These are phyloP conservation scores for Tetramorium bicarinatum DNA, from an alignment of 2,888 invertebrate genomes.

Conservation along the genomic window DNA sequence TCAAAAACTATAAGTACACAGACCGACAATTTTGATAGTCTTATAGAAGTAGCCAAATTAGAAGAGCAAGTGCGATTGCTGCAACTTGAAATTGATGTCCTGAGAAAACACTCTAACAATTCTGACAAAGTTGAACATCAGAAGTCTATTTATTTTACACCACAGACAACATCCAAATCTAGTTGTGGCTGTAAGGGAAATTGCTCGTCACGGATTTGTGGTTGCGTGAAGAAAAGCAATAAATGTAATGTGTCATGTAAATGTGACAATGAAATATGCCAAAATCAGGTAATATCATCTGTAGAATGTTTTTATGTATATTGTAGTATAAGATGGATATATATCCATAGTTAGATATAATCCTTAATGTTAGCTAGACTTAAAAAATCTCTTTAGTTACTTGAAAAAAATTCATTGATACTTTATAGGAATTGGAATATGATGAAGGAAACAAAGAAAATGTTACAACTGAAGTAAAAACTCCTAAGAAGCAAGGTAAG, in stretches of 20 bases:
- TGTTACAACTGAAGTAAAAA: background rate
- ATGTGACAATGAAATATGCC: conserved; percentile 70
- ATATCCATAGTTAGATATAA: too few relatives aligned
- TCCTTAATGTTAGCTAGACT: too few relatives aligned
- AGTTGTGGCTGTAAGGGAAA: conserved; percentile 71
- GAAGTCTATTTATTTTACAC: rapidly evolving
- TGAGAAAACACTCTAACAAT: conserved; percentile 48
- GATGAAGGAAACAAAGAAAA: conserved; percentile 52
- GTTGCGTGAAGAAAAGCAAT: conserved; percentile 73
- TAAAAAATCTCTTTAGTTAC: too few relatives aligned
- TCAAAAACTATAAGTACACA: conserved; percentile 40
- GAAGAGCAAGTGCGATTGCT: conserved; percentile 68
- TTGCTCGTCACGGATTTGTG: conserved; percentile 73
- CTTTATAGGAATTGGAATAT: background rate
- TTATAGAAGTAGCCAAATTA: conserved; percentile 59
- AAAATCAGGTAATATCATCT: conserved; percentile 73
- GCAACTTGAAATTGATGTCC: conserved; percentile 58
- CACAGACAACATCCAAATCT: background rate
- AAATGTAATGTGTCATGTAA: conserved; percentile 71
- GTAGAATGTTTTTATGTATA: too few relatives aligned
- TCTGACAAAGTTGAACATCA: background rate
- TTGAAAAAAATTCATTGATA: background rate
- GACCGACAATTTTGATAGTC: conserved; percentile 42
- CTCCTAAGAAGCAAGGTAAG: background rate
- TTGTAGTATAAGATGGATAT: too few relatives aligned